Conservation (phyloP, 30 jellyfish, hydroid and myxozoan species). For the Turritopsis rubra region DNA sequence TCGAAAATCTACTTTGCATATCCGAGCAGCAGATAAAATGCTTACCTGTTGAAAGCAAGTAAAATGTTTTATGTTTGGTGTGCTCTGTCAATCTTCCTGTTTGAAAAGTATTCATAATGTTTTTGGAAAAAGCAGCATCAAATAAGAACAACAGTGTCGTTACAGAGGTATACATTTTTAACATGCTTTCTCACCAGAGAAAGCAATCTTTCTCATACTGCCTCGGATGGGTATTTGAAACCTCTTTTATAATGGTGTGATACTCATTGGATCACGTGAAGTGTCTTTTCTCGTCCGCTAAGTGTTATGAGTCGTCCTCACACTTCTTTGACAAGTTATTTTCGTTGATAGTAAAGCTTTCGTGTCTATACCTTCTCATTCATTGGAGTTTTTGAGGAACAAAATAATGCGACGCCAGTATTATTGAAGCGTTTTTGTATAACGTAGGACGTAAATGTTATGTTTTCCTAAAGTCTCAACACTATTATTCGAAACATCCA, state of each 20-base stretch:
- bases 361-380: not conserved
- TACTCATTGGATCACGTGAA: not conserved
- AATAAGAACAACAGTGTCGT: not conserved
- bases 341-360: not conserved
- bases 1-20: too few species aligned
- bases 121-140: not conserved
- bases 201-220: too few species aligned
- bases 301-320: not conserved
- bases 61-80: not conserved
- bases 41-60: not conserved
- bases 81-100: not conserved
- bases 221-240: too few species aligned
- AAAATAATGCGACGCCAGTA: not conserved
- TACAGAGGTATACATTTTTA: too few species aligned
- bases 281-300: not conserved
- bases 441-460: not conserved
- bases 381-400: not conserved
- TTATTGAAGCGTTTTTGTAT: not conserved
- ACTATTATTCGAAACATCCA: not conserved
- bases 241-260: not conserved
- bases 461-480: not conserved
- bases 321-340: not conserved
- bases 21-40: too few species aligned
- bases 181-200: too few species aligned
- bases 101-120: not conserved